phyloP scores from a whole-genome alignment of 2,113 vertebrate genomes.

The Pedionomus torquatus region DNA sequence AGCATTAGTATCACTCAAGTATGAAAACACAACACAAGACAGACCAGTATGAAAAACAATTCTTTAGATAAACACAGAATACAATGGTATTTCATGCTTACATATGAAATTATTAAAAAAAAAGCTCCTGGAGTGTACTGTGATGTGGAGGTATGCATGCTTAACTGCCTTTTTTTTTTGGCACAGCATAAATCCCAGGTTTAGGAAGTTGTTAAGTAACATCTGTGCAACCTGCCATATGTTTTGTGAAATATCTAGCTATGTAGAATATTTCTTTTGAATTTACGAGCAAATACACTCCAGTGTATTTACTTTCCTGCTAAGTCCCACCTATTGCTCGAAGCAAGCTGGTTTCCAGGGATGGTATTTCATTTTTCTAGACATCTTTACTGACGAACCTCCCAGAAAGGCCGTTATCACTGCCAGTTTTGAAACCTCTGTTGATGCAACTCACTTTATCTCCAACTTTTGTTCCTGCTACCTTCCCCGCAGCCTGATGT shows the following conservation, averaged over 20 bases:
- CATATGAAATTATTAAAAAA: neutral
- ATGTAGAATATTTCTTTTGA: neutral
- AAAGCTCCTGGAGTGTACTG: fast-evolving
- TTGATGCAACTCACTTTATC: neutral
- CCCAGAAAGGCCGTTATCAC: fast-evolving
- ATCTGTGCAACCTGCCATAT: neutral
- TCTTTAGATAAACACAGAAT: neutral
- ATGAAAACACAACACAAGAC: neutral
- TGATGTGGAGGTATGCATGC: fast-evolving
- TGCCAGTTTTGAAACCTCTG: neutral
- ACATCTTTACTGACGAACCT: neutral
- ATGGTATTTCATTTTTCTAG: neutral
- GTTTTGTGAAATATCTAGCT: neutral
- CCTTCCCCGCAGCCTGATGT: neutral
- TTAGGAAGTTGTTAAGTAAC: neutral
- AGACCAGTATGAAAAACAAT: neutral
- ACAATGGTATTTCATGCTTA: neutral
- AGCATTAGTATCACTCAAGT: neutral
- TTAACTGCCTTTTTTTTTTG: neutral
- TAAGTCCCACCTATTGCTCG: fast-evolving
- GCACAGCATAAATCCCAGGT: fast-evolving
- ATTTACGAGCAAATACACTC: neutral
- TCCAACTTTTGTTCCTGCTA: fast-evolving
- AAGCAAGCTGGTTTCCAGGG: neutral
- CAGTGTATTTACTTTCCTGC: fast-evolving